A percentile compares a stretch with the other conserved stretches of the same genome.
These are phyloP conservation scores for Rhyacichthys aspro DNA, from an alignment of 2,797 vertebrate species.

Conservation along the genomic window DNA sequence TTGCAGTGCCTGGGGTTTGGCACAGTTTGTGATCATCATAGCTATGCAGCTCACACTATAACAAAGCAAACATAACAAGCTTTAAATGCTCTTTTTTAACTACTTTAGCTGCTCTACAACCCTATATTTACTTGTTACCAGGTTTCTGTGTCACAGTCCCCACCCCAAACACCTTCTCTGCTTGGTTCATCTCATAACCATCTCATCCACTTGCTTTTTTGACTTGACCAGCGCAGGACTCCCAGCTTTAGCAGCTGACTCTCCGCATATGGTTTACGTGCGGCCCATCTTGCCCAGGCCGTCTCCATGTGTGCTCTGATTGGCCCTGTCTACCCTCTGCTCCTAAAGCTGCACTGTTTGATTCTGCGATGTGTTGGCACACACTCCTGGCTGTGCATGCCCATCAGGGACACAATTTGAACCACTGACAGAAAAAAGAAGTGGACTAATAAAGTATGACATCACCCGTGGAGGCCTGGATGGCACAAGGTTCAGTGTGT, in stretches of 20 bases:
- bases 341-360: conserved; percentile 36
- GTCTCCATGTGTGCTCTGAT: conserved; percentile 37
- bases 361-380: conserved; percentile 29
- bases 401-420: background rate
- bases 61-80: no score
- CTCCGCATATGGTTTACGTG: conserved; percentile 46
- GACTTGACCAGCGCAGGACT: conserved; percentile 21
- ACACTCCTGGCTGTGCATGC: conserved; percentile 37
- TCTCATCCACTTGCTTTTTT: no score
- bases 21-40: no score
- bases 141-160: no score
- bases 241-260: conserved; percentile 25
- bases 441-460: background rate
- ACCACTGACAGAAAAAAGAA: background rate
- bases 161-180: no score
- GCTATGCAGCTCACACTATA: no score
- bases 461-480: background rate
- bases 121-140: no score
- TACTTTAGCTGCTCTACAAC: no score
- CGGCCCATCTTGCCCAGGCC: conserved; percentile 19
- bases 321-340: conserved; percentile 21
- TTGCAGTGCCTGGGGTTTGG: no score
- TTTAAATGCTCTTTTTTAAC: no score
- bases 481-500: background rate
- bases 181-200: no score